Conservation (phyloP, 2,888 invertebrate species). For the Ormia ochracea region DNA sequence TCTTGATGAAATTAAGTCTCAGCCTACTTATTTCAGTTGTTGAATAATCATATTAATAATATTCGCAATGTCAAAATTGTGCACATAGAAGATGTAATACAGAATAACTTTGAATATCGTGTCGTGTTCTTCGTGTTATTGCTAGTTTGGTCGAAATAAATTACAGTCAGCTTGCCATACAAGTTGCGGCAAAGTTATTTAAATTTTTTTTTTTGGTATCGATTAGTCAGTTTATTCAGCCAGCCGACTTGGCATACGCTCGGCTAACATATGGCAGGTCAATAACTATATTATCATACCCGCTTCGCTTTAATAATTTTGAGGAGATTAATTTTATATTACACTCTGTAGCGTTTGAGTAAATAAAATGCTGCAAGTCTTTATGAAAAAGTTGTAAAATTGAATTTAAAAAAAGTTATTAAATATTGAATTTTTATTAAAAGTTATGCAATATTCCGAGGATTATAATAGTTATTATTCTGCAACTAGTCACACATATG, state of each 20-base stretch:
- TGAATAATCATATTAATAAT: not conserved
- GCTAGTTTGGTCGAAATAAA: conserved; percentile 52
- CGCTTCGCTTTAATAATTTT: conserved; percentile 24
- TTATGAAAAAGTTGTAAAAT: too few species aligned
- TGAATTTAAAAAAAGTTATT: too few species aligned
- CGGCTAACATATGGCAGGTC: conserved; percentile 35
- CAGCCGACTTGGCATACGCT: not conserved
- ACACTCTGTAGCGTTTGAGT: not conserved
- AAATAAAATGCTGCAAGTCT: not conserved
- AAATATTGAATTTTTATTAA: too few species aligned
- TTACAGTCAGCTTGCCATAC: conserved; percentile 50
- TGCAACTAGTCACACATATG: too few species aligned
- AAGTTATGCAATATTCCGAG: too few species aligned
- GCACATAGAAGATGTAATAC: not conserved
- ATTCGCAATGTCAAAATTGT: not conserved
- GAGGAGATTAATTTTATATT: not conserved
- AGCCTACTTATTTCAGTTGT: not conserved
- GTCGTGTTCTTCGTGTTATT: conserved; percentile 10
- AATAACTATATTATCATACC: conserved; percentile 11
- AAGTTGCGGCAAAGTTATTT: conserved; percentile 28
- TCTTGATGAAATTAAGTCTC: not conserved
- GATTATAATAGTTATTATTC: too few species aligned
- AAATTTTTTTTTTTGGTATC: conserved; percentile 18
- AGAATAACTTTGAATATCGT: not conserved
- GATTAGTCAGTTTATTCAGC: not conserved